Base-by-base conservation (phyloP, 2,888 invertebrate genomes). In the Fragum fragum region DNA sequence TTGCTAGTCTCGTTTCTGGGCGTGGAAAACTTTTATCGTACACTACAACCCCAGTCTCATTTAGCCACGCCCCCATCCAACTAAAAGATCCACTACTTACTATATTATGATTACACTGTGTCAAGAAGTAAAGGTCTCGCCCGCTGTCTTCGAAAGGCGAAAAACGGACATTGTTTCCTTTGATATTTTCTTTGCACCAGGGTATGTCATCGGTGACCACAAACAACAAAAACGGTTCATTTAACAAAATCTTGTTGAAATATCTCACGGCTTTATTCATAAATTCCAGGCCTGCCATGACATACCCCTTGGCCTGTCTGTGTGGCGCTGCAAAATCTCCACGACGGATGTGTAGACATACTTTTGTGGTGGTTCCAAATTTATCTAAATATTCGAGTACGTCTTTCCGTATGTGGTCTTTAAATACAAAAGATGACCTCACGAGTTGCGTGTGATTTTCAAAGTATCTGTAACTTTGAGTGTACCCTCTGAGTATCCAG, bases 51-150 rank as follows among this genome's bases (percentile, higher is more conserved):
- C 63, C 21, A 6, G n/a, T 63, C 21, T 21, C 18, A 32, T n/a
- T 36, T 36, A 63, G 11, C 63, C 63, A 63, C 32, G 32, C 63
- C 32, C 29, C 63, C 32, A 63, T 21, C 63, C 63, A 63, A 18
- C 29, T 21, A 21, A 32, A n/a, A 18, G n/a, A 7, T 1, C 53
- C 53, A 53, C 21, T 21, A 23, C 21, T 53, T n/a, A 53, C 53
- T 21, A 53, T 53, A 23, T 53, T 53, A n/a, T 53, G 6, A 3
- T 53, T n/a, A 23, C 53, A 53, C 23, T 53, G 53, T n/a, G 53
- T 53, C 7, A 53, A 23, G n/a, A 53, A n/a, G 23, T 18, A 53
- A 1, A 53, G 16, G 18, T 32, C 29, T 11, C 36, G 14, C 32
- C 63, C 63, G 14, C 6, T 32, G 32, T 29, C 29, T 29, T 63